Percentiles rank a stretch among this genome's conserved stretches.
phyloP scores from a whole-genome alignment of 1,140 invertebrate genomes.

The Drosophila sulfurigaster region DNA sequence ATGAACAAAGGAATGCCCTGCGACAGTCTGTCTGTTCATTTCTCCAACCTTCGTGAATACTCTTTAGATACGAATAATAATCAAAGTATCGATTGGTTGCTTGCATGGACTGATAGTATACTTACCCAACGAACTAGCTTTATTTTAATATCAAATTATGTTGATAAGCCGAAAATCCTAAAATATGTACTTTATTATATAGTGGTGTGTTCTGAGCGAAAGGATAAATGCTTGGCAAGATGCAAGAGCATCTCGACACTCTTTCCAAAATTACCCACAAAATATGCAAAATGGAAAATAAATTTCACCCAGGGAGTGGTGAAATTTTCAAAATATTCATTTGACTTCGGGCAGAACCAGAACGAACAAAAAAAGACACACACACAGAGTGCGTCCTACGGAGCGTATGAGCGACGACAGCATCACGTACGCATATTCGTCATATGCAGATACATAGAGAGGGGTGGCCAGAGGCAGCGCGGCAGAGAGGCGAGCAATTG shows the following conservation, averaged over 20 bases:
- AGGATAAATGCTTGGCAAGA: slow-evolving; percentile 20
- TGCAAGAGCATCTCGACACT: slow-evolving; percentile 45
- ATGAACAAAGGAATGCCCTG: slow-evolving; percentile 30
- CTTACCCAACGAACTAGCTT: no score
- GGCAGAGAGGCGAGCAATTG: slow-evolving; percentile 51
- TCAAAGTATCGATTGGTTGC: not conserved
- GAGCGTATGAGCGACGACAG: slow-evolving; percentile 67
- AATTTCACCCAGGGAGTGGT: slow-evolving; percentile 59
- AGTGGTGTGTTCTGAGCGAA: not conserved
- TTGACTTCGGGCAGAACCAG: slow-evolving; percentile 41
- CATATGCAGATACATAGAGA: slow-evolving; percentile 47
- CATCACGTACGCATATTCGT: slow-evolving; percentile 75
- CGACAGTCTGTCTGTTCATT: slow-evolving; percentile 16
- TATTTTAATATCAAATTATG: no score
- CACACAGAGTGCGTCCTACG: slow-evolving; percentile 30
- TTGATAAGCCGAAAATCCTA: no score
- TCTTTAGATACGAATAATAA: slow-evolving; percentile 2
- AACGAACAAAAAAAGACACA: slow-evolving; percentile 1
- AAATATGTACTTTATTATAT: no score
- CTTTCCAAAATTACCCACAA: slow-evolving; percentile 73
- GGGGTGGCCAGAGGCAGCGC: not conserved
- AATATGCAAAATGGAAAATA: slow-evolving; percentile 79
- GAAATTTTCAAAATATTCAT: slow-evolving; percentile 58
- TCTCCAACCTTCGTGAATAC: slow-evolving; percentile 23
- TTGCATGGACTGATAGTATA: not conserved